These are phyloP conservation scores for Cylas formicarius DNA, from an alignment of 1,140 invertebrate species.

Conservation along the genomic window DNA sequence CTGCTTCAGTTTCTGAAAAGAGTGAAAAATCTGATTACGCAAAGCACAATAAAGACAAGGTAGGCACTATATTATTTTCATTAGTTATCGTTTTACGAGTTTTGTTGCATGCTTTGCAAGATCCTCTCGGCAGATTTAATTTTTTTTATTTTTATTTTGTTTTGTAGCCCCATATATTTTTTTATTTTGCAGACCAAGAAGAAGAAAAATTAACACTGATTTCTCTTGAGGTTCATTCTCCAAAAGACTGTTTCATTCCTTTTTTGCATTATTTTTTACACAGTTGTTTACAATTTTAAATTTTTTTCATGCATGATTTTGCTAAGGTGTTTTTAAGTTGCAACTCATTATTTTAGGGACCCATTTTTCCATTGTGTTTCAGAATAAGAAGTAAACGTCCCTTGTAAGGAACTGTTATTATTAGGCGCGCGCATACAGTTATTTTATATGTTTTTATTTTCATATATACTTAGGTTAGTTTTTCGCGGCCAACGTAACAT, in stretches of 20 bases:
- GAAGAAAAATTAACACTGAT: conserved; percentile 16
- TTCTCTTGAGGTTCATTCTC: conserved; percentile 1
- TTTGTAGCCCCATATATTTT: not conserved
- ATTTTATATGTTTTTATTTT: too few species aligned
- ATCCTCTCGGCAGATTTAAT: too few species aligned
- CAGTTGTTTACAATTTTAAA: conserved; percentile 6
- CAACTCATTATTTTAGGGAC: not conserved
- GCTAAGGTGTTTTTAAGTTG: not conserved
- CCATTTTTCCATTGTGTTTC: conserved; percentile 10
- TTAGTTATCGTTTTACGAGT: too few species aligned
- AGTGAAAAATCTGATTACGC: conserved; percentile 3
- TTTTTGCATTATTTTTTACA: conserved; percentile 8
- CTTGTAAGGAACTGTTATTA: too few species aligned
- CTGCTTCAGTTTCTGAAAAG: not conserved
- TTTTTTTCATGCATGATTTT: conserved; percentile 4
- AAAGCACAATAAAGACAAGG: conserved; percentile 18
- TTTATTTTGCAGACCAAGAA: conserved; percentile 21
- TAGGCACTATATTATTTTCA: conserved; percentile 2
- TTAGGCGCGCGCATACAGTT: too few species aligned
- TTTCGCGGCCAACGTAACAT: too few species aligned
- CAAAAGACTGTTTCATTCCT: conserved; percentile 2
- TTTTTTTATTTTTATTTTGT: conserved; percentile 4
- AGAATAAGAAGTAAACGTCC: conserved; percentile 22
- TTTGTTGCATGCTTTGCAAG: conserved; percentile 2
- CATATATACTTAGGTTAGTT: too few species aligned